Conservation (phyloP, 2,113 vertebrate genomes). For the Pseudopodoces humilis region DNA sequence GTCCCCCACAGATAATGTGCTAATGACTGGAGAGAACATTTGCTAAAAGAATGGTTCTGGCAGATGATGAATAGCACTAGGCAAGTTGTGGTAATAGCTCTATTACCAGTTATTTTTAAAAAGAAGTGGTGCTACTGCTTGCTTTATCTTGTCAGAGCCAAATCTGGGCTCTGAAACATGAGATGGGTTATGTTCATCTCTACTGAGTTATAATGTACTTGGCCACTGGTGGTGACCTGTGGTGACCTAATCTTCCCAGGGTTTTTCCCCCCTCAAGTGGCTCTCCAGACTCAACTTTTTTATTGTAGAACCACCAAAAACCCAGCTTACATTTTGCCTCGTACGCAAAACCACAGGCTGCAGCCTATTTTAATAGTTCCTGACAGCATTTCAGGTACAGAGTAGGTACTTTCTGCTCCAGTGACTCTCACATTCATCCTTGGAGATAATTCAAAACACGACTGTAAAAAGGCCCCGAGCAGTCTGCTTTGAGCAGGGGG, state of each 20-base stretch:
- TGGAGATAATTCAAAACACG: neutral
- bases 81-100: constrained; percentile 3
- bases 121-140: neutral
- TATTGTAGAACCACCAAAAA: neutral
- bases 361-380: constrained; percentile 19
- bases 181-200: neutral
- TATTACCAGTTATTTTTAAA: constrained; percentile 18
- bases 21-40: constrained; percentile 39
- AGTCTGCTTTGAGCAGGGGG: neutral
- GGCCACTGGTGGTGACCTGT: neutral
- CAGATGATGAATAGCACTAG: constrained; percentile 11
- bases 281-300: neutral
- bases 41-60: constrained; percentile 6
- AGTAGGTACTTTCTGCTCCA: constrained; percentile 54
- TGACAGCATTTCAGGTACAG: constrained; percentile 52
- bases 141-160: neutral
- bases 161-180: neutral
- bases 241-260: neutral
- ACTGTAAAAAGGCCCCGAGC: neutral
- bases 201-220: neutral
- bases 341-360: neutral
- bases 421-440: neutral
- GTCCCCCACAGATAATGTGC: constrained; percentile 17
- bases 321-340: neutral
- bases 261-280: neutral